These are phyloP conservation scores for Myotis findleyi DNA, from an alignment of 2,797 vertebrate genomes.

Conservation along the genomic window DNA sequence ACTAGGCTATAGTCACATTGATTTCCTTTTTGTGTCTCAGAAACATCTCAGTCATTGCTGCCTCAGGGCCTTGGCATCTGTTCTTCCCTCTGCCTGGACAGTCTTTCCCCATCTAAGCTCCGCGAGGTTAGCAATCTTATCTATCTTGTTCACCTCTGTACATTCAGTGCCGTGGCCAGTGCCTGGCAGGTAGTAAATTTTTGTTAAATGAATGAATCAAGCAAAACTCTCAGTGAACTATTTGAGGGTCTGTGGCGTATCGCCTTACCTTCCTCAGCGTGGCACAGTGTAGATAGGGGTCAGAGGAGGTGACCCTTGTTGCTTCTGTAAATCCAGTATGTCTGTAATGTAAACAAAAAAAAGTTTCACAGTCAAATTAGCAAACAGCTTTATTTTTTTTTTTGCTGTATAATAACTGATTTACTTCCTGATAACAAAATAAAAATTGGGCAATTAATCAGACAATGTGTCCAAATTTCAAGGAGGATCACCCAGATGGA, in stretches of 20 bases:
- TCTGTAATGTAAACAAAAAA: neutral
- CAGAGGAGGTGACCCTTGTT: neutral
- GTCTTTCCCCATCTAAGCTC: neutral
- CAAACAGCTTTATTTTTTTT: neutral
- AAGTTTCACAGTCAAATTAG: neutral
- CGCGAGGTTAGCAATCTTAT: neutral
- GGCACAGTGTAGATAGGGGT: accelerated
- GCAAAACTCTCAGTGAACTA: neutral
- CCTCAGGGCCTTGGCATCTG: neutral
- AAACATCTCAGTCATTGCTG: neutral
- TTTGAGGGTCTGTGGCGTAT: neutral
- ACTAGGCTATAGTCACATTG: accelerated
- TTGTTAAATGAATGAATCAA: neutral
- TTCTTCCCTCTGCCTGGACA: neutral
- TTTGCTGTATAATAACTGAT: neutral
- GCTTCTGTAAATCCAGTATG: conserved; percentile 15
- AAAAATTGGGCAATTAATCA: conserved; percentile 18
- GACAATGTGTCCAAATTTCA: neutral
- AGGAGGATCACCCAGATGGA: neutral
- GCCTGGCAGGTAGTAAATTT: neutral
- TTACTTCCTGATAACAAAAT: conserved; percentile 14
- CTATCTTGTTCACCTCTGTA: neutral
- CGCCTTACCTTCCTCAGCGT: neutral
- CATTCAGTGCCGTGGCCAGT: neutral
- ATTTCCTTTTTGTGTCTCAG: neutral